Base-by-base conservation (phyloP, 1,140 invertebrate species). In the Periplaneta americana region DNA sequence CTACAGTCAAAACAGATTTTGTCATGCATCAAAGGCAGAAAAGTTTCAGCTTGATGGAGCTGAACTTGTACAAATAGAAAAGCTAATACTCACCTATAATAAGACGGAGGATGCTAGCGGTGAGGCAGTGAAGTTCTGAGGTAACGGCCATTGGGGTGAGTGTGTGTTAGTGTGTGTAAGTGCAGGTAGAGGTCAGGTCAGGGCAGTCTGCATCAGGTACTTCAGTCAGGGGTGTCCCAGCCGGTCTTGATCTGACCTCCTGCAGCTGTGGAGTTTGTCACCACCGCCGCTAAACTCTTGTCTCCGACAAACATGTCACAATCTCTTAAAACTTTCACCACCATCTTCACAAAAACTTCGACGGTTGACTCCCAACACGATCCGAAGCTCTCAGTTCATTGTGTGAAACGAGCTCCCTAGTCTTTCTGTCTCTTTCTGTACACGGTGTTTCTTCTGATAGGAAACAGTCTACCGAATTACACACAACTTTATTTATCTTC, bases 71-170 rank as follows among this genome's bases (percentile, higher is more conserved):
- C n/a, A n/a, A n/a, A n/a, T n/a, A n/a, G n/a, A n/a, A n/a, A n/a
- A n/a, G n/a, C n/a, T n/a, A 66, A 2, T 5, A 82, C 81, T 82
- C 75, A 82, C 81, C 81, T 35, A 82, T 66, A 75, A 82, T 82
- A 35, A 82, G 81, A 35, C 81, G 81, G 75, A 82, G 75, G 13
- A 82, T 36, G 81, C 81, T 82, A 31, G 74, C 81, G 36, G 81
- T 48, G 36, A 82, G 76, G 36, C 75, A 82, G 31, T 80, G 81
- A 28, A 82, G 76, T 74, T 82, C 81, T 34, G 81, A 37, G 28
- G 37, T 78, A n/a, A 82, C 75, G 35, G 79, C 79, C 79, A 80
- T 80, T 48, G 79, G 48, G 39, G 78, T 28, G 18, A 34, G 31
- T 28, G 31, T n/a, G 33, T 28, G 33, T 15, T 34, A 34, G 79